A percentile compares a stretch with the other conserved stretches of the same genome.
phyloP scores from a whole-genome alignment of 2,113 vertebrate genomes.

The Phaethornis superciliosus region DNA sequence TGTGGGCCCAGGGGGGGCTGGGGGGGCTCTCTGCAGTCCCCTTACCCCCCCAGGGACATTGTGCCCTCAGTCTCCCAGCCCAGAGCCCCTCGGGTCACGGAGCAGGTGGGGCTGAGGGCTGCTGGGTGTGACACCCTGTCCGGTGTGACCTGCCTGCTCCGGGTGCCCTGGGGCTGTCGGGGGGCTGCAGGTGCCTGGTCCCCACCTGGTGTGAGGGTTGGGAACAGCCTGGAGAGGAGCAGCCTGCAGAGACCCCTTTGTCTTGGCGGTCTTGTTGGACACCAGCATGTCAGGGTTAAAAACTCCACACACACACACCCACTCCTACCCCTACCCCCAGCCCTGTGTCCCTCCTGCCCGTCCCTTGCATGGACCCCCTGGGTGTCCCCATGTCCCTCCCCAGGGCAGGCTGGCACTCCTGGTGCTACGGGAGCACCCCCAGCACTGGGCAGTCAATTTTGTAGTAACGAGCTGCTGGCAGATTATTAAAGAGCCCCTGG shows the following conservation, averaged over 20 bases:
- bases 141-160: not conserved
- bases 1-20: no score
- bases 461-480: not conserved
- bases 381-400: not conserved
- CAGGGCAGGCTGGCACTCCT: not conserved
- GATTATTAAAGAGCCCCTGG: not conserved
- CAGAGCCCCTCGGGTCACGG: accelerated
- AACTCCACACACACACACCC: not conserved
- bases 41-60: accelerated
- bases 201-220: not conserved
- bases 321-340: not conserved
- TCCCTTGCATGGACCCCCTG: not conserved
- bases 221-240: accelerated
- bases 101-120: not conserved
- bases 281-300: not conserved
- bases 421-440: not conserved
- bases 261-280: accelerated
- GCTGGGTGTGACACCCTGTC: not conserved
- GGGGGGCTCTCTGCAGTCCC: not conserved
- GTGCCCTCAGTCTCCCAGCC: not conserved
- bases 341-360: not conserved
- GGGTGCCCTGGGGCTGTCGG: not conserved
- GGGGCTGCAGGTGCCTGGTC: not conserved
- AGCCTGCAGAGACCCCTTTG: not conserved
- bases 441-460: not conserved